Base-by-base conservation (phyloP, 2,113 vertebrate species). In the Malurus alboscapulatus region DNA sequence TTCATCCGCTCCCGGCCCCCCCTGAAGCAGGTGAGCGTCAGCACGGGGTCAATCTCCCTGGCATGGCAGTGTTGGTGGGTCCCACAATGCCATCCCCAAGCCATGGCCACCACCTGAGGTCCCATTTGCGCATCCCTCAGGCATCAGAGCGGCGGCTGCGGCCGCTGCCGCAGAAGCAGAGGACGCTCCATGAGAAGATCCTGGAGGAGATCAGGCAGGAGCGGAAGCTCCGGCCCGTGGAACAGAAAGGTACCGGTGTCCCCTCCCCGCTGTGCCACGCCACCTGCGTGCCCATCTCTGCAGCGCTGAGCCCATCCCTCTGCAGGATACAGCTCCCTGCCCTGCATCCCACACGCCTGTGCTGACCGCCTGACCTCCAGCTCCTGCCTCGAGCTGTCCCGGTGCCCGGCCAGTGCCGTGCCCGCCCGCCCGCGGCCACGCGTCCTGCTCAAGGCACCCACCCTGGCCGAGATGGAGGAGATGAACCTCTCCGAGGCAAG, bases 381-480 rank as follows among this genome's bases (percentile, higher is more conserved):
- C 34, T 99, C 99, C 54, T 99, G 99, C 95, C 98, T 99, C 20
- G 98, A 99, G 96, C 98, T 99, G 92, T 98, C 98, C 2, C 12
- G 95, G 32, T 58, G 91, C 4, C 98, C 98, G 0, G 47, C 58
- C 0, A 92, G 94, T 18, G 17, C 95, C 12, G 40, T 65, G 7
- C 86, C 89, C 0, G 87, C 74, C 0, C 93, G 85, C 3, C 84
- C 97, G 0, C 98, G 99, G 51, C 98, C 98, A 3, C 98, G 99
- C 1, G 84, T 99, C 76, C 97, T 99, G 68, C 98, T 99, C 38
- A 99, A 99, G 95, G 99, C 99, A 0, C 99, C 99, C 14, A 99
- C 99, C 0, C 97, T 99, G 95, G 99, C 98, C 0, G 99, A 99
- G 97, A 99, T 99, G 99, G 99, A 99, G 84, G 99, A 99, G 97